These are phyloP conservation scores for Pagetopsis macropterus DNA, from an alignment of 2,797 vertebrate species.

Conservation along the genomic window DNA sequence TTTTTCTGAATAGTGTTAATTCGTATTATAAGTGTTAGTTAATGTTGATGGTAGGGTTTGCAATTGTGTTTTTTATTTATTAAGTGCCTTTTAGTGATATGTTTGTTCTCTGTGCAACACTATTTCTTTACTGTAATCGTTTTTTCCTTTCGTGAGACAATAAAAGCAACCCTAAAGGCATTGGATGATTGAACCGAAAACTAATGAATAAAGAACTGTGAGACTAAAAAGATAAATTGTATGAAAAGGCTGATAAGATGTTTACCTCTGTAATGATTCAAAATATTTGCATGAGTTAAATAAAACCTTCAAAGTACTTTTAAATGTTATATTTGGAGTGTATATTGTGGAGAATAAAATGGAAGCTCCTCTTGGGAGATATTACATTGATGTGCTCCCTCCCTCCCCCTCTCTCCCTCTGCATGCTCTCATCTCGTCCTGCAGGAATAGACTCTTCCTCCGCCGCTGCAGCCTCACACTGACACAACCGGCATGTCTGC, in stretches of 20 bases:
- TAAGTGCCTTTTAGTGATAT: not conserved
- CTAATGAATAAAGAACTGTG: not conserved
- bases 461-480: constrained; percentile 69
- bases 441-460: constrained; percentile 73
- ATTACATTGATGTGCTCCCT: constrained; percentile 26
- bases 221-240: not conserved
- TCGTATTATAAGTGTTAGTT: no score
- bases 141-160: not conserved
- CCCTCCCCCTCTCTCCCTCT: constrained; percentile 50
- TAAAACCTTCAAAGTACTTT: not conserved
- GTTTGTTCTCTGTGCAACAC: not conserved
- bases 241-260: not conserved
- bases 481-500: constrained; percentile 74
- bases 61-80: not conserved
- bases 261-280: not conserved
- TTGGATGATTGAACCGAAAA: not conserved
- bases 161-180: not conserved
- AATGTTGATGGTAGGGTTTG: no score
- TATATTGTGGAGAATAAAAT: constrained; percentile 12
- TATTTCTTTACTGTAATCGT: not conserved
- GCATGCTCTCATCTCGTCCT: constrained; percentile 73
- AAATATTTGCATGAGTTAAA: not conserved
- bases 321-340: not conserved
- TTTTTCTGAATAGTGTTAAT: not conserved
- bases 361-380: constrained; percentile 4